phyloP scores from a whole-genome alignment of 2,888 invertebrate species.

The Aproaerema taeniolella region DNA sequence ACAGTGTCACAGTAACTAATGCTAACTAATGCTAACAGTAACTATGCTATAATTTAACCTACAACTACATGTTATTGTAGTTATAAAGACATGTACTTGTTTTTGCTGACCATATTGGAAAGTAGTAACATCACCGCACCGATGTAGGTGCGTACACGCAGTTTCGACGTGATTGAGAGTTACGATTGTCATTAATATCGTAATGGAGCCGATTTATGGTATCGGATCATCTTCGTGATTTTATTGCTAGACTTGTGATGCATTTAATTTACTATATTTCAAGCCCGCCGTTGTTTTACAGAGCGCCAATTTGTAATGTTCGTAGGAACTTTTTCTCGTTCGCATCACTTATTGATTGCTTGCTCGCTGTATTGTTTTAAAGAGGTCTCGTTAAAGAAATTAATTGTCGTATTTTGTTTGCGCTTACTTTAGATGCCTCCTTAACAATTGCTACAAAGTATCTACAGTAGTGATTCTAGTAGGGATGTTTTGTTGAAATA shows the following conservation, averaged over 20 bases:
- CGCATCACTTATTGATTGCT: slow-evolving; percentile 20
- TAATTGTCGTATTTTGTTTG: too few relatives aligned
- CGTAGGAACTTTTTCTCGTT: slow-evolving; percentile 28
- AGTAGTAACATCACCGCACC: slow-evolving; percentile 23
- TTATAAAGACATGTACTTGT: too few relatives aligned
- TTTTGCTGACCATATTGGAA: slow-evolving; percentile 33
- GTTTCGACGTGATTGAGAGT: slow-evolving; percentile 58
- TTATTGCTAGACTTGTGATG: slow-evolving; percentile 41
- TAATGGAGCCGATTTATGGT: slow-evolving; percentile 63
- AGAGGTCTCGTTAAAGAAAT: too few relatives aligned
- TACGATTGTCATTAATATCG: slow-evolving; percentile 66
- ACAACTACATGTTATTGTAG: too few relatives aligned
- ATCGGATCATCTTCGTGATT: slow-evolving; percentile 50
- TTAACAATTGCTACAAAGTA: too few relatives aligned
- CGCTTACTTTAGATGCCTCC: too few relatives aligned
- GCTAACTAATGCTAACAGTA: too few relatives aligned
- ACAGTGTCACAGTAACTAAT: too few relatives aligned
- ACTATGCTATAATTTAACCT: too few relatives aligned
- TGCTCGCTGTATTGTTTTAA: slow-evolving; percentile 20
- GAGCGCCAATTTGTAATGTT: slow-evolving; percentile 41
- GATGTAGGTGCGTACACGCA: slow-evolving; percentile 40
- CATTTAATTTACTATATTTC: slow-evolving; percentile 44
- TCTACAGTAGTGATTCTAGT: too few relatives aligned
- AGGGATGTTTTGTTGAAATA: neutral
- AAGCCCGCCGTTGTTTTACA: slow-evolving; percentile 36